Evolutionary conservation across 1,140 invertebrate species (phyloP), one percentile per base, ranked within the genome.

Genomic region (Maconellicoccus hirsutus): DNA sequence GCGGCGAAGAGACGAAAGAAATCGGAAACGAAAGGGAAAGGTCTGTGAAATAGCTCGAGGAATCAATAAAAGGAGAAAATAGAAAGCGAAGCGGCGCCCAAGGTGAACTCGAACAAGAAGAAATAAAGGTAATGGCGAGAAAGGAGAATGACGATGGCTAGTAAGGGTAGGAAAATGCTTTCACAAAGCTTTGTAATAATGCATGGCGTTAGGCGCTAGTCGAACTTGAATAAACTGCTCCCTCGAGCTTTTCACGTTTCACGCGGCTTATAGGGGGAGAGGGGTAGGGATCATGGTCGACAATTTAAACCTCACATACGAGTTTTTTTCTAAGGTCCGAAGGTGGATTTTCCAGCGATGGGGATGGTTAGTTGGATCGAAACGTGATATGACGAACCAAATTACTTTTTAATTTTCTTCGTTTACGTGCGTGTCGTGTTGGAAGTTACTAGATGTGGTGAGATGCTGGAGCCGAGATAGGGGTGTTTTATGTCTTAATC

Each of bases 1-100:
- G 29, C 29, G 39, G 33, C n/a, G 70, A 23, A 71, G 69, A 59
- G 71, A 42, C 63, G 71, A 25, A 63, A 39, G 38, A 38, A 38
- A 39, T 59, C 21, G n/a, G n/a, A n/a, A n/a, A 69, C 69, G 70
- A 70, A 39, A 63, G 69, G 69, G 73, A 23, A 14, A 42, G 29
- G 70, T 66, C 70, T 42, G n/a, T n/a, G 29, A 69, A 70, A 71
- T 12, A 42, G 59, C 23, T 23, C 26, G 21, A 23, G 39, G 42
- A 25, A 22, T 10, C 14, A 63, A 42, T 42, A 71, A 66, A 42
- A 73, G 22, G 29, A 61, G 38, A 19, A 71, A 52, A 42, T 21
- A 26, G 70, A 63, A 26, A 42, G 21, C 25, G 72, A 38, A 26
- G 69, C n/a, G 61, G 72, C 19, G 23, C 71, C 19, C 27, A 23